Conservation (phyloP, 2,113 vertebrate species). For the Eurypyga helias region DNA sequence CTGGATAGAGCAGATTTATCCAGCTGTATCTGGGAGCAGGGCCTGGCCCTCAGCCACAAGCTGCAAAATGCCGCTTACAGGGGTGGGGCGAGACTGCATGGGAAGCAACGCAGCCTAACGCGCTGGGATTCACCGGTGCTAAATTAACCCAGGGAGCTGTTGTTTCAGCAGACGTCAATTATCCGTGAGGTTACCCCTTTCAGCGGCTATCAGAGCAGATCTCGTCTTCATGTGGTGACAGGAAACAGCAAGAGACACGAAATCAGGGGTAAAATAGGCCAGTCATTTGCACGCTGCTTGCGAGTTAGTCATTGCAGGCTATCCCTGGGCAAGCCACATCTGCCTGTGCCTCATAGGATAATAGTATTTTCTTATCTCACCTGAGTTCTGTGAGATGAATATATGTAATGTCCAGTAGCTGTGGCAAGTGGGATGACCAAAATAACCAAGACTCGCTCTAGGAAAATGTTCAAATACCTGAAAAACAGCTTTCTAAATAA, state of each 20-base stretch:
- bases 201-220: not conserved
- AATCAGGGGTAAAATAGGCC: not conserved
- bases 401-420: not conserved
- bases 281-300: not conserved
- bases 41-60: not conserved
- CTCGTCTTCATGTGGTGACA: not conserved
- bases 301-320: not conserved
- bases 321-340: not conserved
- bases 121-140: not conserved
- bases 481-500: not conserved
- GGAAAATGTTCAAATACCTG: not conserved
- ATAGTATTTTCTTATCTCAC: not conserved
- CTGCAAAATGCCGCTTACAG: fast-evolving
- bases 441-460: not conserved
- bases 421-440: not conserved
- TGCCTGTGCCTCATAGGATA: not conserved
- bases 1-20: not conserved
- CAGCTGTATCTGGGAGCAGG: not conserved
- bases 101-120: fast-evolving
- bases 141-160: not conserved
- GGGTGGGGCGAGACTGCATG: not conserved
- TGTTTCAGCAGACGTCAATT: not conserved
- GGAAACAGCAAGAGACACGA: not conserved
- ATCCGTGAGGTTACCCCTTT: not conserved
- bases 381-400: not conserved